phyloP scores from a whole-genome alignment of 2,888 invertebrate genomes.

The Ormyrus thymus region DNA sequence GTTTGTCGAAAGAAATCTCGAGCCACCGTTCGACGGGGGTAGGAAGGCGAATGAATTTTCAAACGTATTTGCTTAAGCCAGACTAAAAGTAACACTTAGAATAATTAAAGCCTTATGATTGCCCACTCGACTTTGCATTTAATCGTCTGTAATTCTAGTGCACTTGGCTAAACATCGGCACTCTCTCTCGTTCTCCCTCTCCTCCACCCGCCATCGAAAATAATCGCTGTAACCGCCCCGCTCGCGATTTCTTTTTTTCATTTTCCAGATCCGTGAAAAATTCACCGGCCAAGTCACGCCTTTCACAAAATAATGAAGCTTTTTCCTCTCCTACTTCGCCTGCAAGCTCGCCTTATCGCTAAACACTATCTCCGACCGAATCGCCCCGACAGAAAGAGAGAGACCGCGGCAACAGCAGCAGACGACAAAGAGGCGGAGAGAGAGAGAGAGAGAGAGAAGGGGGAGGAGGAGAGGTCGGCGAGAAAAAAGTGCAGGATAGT shows the following conservation, averaged over 20 bases:
- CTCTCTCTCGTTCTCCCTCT: neutral
- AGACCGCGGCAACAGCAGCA: neutral
- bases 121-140: conserved; percentile 46
- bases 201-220: conserved; percentile 15
- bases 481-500: conserved; percentile 15
- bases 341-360: conserved; percentile 20
- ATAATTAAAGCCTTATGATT: conserved; percentile 40
- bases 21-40: neutral
- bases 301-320: conserved; percentile 49
- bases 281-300: conserved; percentile 43
- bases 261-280: conserved; percentile 43
- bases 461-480: neutral
- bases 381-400: conserved; percentile 1
- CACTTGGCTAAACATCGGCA: conserved; percentile 38
- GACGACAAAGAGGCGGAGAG: conserved; percentile 23
- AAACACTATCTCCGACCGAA: conserved; percentile 41
- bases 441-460: neutral
- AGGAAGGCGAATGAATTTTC: neutral
- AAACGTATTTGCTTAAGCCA: conserved; percentile 31
- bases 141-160: conserved; percentile 46
- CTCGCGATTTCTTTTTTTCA: neutral
- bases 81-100: conserved; percentile 39
- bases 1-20: conserved; percentile 9
- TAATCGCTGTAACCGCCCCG: conserved; percentile 25
- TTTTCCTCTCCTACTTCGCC: conserved; percentile 3